These are phyloP conservation scores for Perizoma affinitatum DNA, from an alignment of 2,888 invertebrate genomes.

Conservation along the genomic window DNA sequence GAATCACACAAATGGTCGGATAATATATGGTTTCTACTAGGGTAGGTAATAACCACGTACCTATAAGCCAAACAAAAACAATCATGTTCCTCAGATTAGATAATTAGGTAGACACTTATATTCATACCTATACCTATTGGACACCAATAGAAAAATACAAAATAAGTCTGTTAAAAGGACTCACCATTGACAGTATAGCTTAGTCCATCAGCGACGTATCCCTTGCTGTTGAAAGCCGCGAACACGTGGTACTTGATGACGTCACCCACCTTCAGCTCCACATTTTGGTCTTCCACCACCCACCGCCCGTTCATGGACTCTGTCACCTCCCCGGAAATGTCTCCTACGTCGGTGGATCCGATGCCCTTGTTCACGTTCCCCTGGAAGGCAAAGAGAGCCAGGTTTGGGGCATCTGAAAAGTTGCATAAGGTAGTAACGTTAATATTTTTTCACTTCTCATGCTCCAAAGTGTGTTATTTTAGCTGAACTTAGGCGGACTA, in stretches of 20 bases:
- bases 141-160: no score
- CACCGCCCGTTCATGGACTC: constrained; percentile 75
- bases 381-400: constrained; percentile 86
- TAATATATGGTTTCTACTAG: no score
- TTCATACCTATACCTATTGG: no score
- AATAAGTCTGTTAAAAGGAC: constrained; percentile 15
- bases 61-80: no score
- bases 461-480: no score
- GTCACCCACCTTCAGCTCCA: constrained; percentile 79
- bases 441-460: no score
- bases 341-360: constrained; percentile 74
- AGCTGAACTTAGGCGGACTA: no score
- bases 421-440: no score
- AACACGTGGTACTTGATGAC: constrained; percentile 85
- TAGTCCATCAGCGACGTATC: constrained; percentile 70
- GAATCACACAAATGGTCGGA: no score
- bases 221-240: constrained; percentile 77
- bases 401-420: constrained; percentile 73
- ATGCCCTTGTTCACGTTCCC: constrained; percentile 85
- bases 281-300: constrained; percentile 73
- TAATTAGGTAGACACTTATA: no score
- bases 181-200: constrained; percentile 70
- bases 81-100: no score
- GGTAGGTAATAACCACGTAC: no score
- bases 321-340: constrained; percentile 75